phyloP scores from a whole-genome alignment of 2,113 vertebrate species.

The Tricholaema leucomelas region DNA sequence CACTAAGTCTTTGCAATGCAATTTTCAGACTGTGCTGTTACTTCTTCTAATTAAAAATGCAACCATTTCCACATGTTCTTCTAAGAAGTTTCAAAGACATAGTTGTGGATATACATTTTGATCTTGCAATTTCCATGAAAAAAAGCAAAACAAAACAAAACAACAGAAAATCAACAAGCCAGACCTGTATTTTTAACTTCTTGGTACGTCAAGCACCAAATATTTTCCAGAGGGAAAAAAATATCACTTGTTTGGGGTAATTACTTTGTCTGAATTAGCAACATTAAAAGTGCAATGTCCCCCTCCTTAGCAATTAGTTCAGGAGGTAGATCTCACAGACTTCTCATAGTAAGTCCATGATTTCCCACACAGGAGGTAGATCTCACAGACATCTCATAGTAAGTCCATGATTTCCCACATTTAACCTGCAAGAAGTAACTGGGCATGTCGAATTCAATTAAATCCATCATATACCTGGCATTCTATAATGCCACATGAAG shows the following conservation, averaged over 20 bases:
- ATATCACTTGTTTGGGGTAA: background rate
- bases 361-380: background rate
- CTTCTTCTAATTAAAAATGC: background rate
- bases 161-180: no score
- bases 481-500: background rate
- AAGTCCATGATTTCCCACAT: background rate
- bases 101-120: background rate
- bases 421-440: background rate
- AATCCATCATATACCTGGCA: background rate
- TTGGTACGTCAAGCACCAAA: background rate
- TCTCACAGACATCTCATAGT: background rate
- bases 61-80: background rate
- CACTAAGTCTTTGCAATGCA: background rate
- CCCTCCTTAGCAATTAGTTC: background rate
- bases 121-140: background rate
- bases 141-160: background rate
- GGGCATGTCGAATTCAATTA: background rate
- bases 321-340: background rate
- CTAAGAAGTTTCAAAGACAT: background rate
- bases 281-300: background rate
- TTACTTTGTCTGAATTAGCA: background rate
- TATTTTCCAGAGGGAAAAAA: background rate
- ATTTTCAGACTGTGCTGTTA: background rate
- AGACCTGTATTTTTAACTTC: background rate
- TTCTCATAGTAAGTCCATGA: background rate